phyloP scores from a whole-genome alignment of 2,888 invertebrate species.

The Drosophila conformis region DNA sequence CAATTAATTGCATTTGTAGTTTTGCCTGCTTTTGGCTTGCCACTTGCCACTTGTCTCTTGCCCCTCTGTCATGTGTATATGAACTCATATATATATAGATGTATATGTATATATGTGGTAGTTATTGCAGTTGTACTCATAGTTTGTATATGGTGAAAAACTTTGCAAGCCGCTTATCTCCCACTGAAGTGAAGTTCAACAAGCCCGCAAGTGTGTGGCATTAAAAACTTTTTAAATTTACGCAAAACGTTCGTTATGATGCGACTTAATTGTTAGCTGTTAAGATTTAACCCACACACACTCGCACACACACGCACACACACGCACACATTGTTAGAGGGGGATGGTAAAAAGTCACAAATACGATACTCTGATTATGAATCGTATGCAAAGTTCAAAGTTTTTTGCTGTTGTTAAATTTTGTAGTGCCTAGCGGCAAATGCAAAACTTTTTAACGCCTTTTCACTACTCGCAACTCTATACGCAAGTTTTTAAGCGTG shows the following conservation, averaged over 20 bases:
- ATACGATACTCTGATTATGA: slow-evolving; percentile 1
- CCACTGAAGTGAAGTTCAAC: slow-evolving; percentile 69
- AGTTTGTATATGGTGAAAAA: slow-evolving; percentile 70
- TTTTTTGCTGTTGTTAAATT: slow-evolving; percentile 48
- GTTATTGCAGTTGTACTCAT: slow-evolving; percentile 68
- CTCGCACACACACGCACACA: slow-evolving; percentile 7
- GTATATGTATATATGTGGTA: slow-evolving; percentile 28
- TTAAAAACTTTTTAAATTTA: slow-evolving; percentile 77
- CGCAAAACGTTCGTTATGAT: slow-evolving; percentile 73
- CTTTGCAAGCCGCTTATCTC: slow-evolving; percentile 73
- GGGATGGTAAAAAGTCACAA: slow-evolving; percentile 1
- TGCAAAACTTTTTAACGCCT: slow-evolving; percentile 30
- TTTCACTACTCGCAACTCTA: slow-evolving; percentile 11
- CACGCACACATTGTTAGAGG: neutral
- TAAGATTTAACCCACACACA: slow-evolving; percentile 65
- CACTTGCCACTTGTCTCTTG: slow-evolving; percentile 37
- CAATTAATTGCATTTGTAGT: slow-evolving; percentile 75
- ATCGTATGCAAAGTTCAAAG: slow-evolving; percentile 16
- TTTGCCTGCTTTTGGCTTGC: slow-evolving; percentile 40
- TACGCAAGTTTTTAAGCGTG: neutral
- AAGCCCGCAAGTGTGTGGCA: slow-evolving; percentile 77
- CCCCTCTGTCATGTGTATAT: slow-evolving; percentile 38
- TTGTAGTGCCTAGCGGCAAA: slow-evolving; percentile 43
- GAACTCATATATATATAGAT: neutral
- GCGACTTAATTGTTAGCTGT: slow-evolving; percentile 78